Evolutionary conservation across 2,113 vertebrate species (phyloP).

Genomic region (Ranitomeya variabilis): DNA sequence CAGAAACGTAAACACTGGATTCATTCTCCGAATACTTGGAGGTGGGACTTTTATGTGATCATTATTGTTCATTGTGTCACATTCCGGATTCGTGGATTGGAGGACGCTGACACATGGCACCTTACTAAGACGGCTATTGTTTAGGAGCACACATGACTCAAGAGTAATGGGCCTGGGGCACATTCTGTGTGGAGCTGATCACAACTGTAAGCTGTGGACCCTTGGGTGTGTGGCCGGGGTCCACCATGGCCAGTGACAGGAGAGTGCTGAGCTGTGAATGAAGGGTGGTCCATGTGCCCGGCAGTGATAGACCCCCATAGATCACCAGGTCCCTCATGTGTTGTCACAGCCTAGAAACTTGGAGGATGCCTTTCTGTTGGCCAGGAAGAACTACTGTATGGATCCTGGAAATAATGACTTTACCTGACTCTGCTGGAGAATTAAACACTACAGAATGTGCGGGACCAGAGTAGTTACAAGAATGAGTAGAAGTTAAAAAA

Average conservation of each 20-base stretch:
- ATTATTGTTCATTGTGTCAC: slow-evolving; percentile 23
- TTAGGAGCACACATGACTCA: slow-evolving; percentile 21
- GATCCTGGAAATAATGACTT: no score
- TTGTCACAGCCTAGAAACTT: no score
- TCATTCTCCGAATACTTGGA: not conserved
- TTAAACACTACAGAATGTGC: no score
- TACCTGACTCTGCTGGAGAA: no score
- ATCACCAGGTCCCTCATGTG: not conserved
- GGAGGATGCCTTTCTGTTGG: no score
- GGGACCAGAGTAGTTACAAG: no score
- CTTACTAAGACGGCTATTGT: slow-evolving; percentile 20
- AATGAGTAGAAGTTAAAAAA: no score
- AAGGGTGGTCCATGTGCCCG: not conserved
- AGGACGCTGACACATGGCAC: not conserved
- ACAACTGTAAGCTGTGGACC: not conserved
- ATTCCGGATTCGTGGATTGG: not conserved
- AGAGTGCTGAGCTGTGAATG: not conserved
- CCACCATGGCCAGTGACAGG: not conserved
- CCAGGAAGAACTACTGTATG: not conserved
- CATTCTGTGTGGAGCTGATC: not conserved
- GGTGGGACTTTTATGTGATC: slow-evolving; percentile 18
- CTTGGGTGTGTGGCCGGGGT: not conserved
- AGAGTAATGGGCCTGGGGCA: not conserved
- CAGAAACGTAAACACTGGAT: slow-evolving; percentile 1
- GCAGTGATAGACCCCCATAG: not conserved